Conservation (phyloP, 1,140 invertebrate genomes). For the Euglossa dilemma region DNA sequence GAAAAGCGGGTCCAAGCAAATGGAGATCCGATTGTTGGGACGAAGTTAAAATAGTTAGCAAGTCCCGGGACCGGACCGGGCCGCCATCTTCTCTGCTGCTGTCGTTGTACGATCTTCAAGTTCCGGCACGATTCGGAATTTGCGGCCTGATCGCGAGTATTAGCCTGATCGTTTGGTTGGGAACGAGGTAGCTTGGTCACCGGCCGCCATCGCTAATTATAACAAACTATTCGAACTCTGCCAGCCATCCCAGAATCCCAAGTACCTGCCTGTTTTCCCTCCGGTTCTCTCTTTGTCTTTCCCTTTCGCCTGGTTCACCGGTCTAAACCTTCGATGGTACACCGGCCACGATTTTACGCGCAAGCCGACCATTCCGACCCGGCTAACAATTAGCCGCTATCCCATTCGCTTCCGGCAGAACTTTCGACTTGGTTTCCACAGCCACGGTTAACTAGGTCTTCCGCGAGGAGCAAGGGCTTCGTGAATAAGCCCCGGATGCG, state of each 20-base stretch:
- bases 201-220: conserved; percentile 66
- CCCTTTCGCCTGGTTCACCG: no score
- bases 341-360: conserved; percentile 23
- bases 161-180: conserved; percentile 49
- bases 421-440: conserved; percentile 26
- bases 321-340: no score
- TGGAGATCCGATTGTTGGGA: conserved; percentile 53
- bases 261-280: neutral
- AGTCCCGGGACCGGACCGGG: neutral
- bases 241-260: conserved; percentile 46
- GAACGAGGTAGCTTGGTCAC: conserved; percentile 51
- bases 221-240: conserved; percentile 60
- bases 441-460: conserved; percentile 19
- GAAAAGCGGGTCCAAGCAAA: conserved; percentile 13
- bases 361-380: neutral
- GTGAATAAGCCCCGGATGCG: neutral
- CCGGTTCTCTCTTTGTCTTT: neutral
- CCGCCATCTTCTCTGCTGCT: neutral
- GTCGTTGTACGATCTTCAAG: conserved; percentile 40
- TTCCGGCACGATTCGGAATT: conserved; percentile 56
- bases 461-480: neutral
- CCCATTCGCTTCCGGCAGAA: conserved; percentile 8
- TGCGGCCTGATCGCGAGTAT: conserved; percentile 58
- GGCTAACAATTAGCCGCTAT: conserved; percentile 37
- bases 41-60: conserved; percentile 14